Evolutionary conservation across 2,797 vertebrate species (phyloP), one percentile per base, ranked within the genome.

Genomic region (Enteromius afrohamiltoni): DNA sequence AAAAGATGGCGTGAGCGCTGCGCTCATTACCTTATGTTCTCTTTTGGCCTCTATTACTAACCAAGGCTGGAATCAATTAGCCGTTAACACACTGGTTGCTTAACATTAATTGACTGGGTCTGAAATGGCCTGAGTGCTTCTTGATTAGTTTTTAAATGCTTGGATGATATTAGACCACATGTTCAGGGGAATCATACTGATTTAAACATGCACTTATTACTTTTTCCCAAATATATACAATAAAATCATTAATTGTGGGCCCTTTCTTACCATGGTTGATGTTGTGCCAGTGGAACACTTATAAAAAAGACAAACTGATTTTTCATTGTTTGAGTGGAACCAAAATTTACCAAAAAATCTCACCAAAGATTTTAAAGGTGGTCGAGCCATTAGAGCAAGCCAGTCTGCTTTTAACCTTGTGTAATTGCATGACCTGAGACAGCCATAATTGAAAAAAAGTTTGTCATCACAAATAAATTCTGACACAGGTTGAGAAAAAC

Each of bases 61-160:
- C 85, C 83, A 65, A 74, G 65, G 87, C 65, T 65, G 73, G 76
- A 90, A 91, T 91, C 86, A 89, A 89, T 93, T 87, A 88, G 89
- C 77, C 79, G 67, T 87, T 85, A 85, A 81, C 68, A 77, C 85
- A 78, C 69, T 0, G 65, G 29, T 64, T 67, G 76, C 74, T 92
- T 88, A 88, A 76, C 87, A 86, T 88, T 87, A 88, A 91, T 91
- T 85, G 88, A 91, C 87, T 88, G 79, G 14, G 58, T 87, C 45
- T 88, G 80, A 90, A 86, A 92, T 86, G 76, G 81, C 77, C 70
- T 83, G 68, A 87, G 87, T 87, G 53, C 77, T 80, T 79, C 84
- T 87, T 84, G 84, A 88, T 89, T 84, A 80, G 31, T 53, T 60
- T 87, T 83, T 86, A 85, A 83, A 83, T 64, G 75, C 82, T 78